Evolutionary conservation across 1,140 invertebrate species (phyloP).

Genomic region (Drosophila kurseongensis): DNA sequence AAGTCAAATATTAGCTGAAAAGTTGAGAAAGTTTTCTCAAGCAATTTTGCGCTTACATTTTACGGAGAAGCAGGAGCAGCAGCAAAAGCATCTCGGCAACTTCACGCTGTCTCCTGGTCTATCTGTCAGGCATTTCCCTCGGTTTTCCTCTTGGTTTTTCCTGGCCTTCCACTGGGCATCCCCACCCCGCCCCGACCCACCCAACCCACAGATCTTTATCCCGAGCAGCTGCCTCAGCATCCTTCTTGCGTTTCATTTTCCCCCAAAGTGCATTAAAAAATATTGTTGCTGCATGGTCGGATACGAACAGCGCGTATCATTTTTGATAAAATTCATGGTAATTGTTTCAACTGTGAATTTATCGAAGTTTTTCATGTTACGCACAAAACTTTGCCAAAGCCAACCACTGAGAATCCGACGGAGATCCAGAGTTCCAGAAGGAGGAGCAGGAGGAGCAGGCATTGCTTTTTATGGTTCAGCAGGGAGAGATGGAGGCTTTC

Average conservation of each 20-base stretch:
- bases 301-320: slow-evolving; percentile 82
- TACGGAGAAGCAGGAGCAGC: slow-evolving; percentile 28
- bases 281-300: slow-evolving; percentile 83
- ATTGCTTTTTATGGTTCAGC: slow-evolving; percentile 55
- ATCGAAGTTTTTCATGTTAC: slow-evolving; percentile 83
- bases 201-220: slow-evolving; percentile 61
- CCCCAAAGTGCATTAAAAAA: slow-evolving; percentile 83
- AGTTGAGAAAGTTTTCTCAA: slow-evolving; percentile 83
- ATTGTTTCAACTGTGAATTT: slow-evolving; percentile 84
- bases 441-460: slow-evolving; percentile 30
- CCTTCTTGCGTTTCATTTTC: slow-evolving; percentile 72
- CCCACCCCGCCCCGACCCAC: neutral
- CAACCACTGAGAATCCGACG: slow-evolving; percentile 29
- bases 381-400: slow-evolving; percentile 73
- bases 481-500: slow-evolving; percentile 25
- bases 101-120: slow-evolving; percentile 63
- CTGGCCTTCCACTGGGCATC: slow-evolving; percentile 13
- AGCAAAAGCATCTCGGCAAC: slow-evolving; percentile 28
- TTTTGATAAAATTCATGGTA: slow-evolving; percentile 84
- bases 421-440: slow-evolving; percentile 6
- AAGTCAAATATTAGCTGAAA: slow-evolving; percentile 84
- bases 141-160: slow-evolving; percentile 15
- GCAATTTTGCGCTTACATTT: slow-evolving; percentile 83
- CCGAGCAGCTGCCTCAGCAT: slow-evolving; percentile 63
- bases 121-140: slow-evolving; percentile 76